Evolutionary conservation across 2,888 invertebrate species (phyloP).

Genomic region (Tenthredo notha): DNA sequence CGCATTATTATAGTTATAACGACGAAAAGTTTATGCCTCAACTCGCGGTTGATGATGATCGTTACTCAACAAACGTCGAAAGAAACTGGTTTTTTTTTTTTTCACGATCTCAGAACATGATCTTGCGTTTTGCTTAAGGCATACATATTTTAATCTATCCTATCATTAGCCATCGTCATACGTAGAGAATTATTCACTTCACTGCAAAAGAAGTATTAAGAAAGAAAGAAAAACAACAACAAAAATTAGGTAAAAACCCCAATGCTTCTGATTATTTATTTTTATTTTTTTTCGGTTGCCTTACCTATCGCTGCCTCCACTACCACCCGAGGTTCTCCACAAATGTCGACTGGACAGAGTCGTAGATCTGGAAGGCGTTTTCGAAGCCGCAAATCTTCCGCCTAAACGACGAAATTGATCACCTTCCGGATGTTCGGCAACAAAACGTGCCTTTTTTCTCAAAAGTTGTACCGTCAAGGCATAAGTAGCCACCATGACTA

Average conservation of each 20-base stretch:
- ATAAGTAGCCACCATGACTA: constrained; percentile 96
- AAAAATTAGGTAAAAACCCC: neutral
- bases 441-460: constrained; percentile 88
- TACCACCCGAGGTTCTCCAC: constrained; percentile 78
- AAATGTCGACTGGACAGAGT: constrained; percentile 63
- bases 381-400: constrained; percentile 75
- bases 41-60: neutral
- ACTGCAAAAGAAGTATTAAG: neutral
- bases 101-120: neutral
- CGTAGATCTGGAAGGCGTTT: constrained; percentile 59
- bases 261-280: neutral
- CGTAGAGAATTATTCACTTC: neutral
- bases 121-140: neutral
- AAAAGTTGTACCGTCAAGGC: constrained; percentile 93
- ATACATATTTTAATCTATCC: neutral
- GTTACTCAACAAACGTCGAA: constrained; percentile 35
- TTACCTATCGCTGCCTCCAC: constrained; percentile 72
- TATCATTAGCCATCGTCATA: neutral
- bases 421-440: constrained; percentile 84
- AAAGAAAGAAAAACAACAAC: neutral
- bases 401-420: constrained; percentile 81
- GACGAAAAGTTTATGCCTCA: neutral
- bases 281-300: constrained; percentile 36
- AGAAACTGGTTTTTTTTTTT: too few relatives aligned
- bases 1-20: neutral